Percentiles rank a stretch among this genome's conserved stretches.
Conservation (phyloP, 1,140 invertebrate species). For the Calephelis virginiensis region DNA sequence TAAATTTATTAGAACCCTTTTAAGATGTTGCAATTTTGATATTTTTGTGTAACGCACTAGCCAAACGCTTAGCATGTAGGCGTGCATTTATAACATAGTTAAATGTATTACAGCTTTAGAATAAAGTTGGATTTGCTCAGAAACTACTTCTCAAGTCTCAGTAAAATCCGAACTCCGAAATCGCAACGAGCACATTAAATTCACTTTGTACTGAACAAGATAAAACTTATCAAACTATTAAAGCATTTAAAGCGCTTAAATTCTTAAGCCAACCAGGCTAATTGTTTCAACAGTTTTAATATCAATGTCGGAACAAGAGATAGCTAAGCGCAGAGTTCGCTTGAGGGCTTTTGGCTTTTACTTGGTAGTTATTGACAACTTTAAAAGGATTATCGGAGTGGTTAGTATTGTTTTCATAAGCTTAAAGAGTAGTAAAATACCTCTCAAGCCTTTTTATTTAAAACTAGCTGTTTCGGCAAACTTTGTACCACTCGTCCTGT, state of each 20-base stretch:
- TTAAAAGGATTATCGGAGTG: constrained; percentile 6
- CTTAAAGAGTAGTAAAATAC: too few relatives aligned
- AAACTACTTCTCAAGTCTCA: too few relatives aligned
- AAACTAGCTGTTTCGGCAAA: too few relatives aligned
- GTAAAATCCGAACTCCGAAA: constrained; percentile 1
- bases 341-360: background rate
- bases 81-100: too few relatives aligned
- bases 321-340: constrained; percentile 8
- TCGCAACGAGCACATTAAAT: constrained; percentile 5
- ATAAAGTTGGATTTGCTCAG: too few relatives aligned
- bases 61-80: too few relatives aligned
- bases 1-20: too few relatives aligned
- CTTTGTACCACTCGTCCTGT: too few relatives aligned
- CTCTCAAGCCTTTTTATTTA: too few relatives aligned
- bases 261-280: constrained; percentile 12
- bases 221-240: constrained; percentile 18
- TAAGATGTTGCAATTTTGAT: too few relatives aligned
- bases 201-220: constrained; percentile 2
- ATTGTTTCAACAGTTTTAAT: constrained; percentile 14
- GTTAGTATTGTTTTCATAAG: background rate
- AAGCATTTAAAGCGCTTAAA: constrained; percentile 18
- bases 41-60: too few relatives aligned
- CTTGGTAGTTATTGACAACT: constrained; percentile 10
- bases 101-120: too few relatives aligned
- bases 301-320: constrained; percentile 11